A percentile compares a stretch with the other conserved stretches of the same genome.
Evolutionary conservation across 1,140 invertebrate genomes (phyloP).

Genomic region (Drosophila baimaii): DNA sequence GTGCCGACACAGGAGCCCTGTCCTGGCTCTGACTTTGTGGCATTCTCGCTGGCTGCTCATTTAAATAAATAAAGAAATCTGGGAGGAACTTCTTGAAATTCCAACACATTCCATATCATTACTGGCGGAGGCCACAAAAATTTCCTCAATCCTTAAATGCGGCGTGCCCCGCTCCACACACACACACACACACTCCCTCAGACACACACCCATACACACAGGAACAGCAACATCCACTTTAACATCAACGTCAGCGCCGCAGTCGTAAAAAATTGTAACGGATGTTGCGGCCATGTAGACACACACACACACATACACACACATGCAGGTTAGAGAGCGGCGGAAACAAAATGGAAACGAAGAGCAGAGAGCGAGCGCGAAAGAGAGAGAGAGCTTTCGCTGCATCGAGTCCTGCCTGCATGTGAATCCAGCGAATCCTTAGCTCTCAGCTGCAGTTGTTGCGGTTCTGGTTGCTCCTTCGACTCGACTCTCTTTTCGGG

Average conservation of each 20-base stretch:
- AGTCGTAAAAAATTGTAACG: constrained; percentile 82
- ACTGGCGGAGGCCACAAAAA: constrained; percentile 81
- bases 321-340: constrained; percentile 16
- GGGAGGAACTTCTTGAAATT: constrained; percentile 82
- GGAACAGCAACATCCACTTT: constrained; percentile 17
- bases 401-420: constrained; percentile 60
- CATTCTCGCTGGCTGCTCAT: constrained; percentile 74
- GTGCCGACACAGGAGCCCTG: background rate
- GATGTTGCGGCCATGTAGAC: constrained; percentile 76
- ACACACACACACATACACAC: constrained; percentile 22
- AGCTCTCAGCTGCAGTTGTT: constrained; percentile 51
- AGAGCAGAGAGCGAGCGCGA: constrained; percentile 29
- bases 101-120: constrained; percentile 84
- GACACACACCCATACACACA: constrained; percentile 17
- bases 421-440: constrained; percentile 36
- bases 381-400: constrained; percentile 49
- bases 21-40: constrained; percentile 33
- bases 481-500: constrained; percentile 39
- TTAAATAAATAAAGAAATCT: constrained; percentile 84
- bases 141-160: constrained; percentile 81
- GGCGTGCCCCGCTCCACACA: constrained; percentile 47
- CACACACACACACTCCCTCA: constrained; percentile 23
- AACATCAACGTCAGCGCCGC: constrained; percentile 73
- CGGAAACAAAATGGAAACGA: constrained; percentile 78
- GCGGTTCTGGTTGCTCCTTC: constrained; percentile 61